Conservation (phyloP, 35 echinoderm and acorn worm species). For the Holothuria glaberrima region DNA sequence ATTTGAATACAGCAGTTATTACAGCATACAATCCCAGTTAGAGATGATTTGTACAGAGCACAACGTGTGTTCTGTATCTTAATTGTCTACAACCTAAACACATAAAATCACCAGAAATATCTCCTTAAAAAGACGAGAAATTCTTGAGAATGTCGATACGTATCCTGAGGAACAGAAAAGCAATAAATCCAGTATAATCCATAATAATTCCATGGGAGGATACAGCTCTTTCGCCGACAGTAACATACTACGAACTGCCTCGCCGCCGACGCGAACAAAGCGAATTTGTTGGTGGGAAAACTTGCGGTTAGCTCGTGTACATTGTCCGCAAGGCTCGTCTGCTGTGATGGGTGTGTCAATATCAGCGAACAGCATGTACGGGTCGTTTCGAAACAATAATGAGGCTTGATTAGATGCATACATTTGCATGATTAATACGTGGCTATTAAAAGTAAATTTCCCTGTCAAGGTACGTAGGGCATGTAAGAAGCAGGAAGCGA, state of each 20-base stretch:
- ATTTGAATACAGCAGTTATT: no score
- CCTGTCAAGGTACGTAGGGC: neutral
- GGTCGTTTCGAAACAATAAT: slow-evolving; percentile 31
- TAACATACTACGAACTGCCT: neutral
- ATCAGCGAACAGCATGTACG: neutral
- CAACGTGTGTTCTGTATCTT: no score
- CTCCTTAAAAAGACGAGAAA: no score
- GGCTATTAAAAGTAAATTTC: neutral
- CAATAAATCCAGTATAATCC: slow-evolving; percentile 28
- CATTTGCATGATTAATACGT: slow-evolving; percentile 52
- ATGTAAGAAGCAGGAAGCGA: slow-evolving; percentile 30
- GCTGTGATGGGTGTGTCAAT: slow-evolving; percentile 30
- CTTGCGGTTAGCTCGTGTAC: slow-evolving; percentile 24
- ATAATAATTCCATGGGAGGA: neutral
- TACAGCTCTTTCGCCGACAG: no score
- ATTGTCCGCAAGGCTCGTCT: neutral
- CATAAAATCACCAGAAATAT: no score
- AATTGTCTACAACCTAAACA: no score
- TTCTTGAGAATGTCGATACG: no score
- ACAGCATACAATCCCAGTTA: no score
- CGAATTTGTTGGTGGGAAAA: slow-evolving; percentile 47
- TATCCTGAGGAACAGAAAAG: neutral
- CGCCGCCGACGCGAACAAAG: slow-evolving; percentile 9
- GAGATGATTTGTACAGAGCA: no score
- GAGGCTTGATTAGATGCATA: slow-evolving; percentile 33